phyloP scores from a whole-genome alignment of 2,113 vertebrate species.

The Hylia prasina region DNA sequence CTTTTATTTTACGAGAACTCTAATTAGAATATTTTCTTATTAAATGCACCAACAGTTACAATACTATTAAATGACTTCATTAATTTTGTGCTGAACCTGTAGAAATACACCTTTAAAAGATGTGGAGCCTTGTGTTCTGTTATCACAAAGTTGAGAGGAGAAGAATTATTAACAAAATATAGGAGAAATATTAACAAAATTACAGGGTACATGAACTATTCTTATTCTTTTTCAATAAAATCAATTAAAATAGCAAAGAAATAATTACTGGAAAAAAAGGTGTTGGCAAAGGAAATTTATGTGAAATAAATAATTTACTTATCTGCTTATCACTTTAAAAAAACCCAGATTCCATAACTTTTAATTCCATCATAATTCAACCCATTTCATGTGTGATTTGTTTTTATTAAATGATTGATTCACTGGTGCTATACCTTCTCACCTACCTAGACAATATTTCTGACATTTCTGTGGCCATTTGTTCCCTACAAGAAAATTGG shows the following conservation, averaged over 20 bases:
- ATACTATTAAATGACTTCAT: not conserved
- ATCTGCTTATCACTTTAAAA: not conserved
- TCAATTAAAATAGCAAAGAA: not conserved
- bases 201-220: not conserved
- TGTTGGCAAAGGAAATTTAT: not conserved
- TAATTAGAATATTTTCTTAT: not conserved
- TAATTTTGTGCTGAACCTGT: not conserved
- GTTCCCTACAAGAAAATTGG: slow-evolving; percentile 86
- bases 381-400: slow-evolving; percentile 14
- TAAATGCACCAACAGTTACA: not conserved
- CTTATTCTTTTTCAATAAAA: not conserved
- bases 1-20: not conserved
- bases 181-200: not conserved
- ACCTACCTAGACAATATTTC: slow-evolving; percentile 93
- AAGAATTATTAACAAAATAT: too few relatives aligned
- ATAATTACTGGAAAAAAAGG: not conserved
- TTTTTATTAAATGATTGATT: not conserved
- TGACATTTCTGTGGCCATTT: slow-evolving; percentile 96
- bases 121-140: not conserved
- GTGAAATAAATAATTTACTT: not conserved
- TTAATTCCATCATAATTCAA: not conserved
- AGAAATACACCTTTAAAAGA: not conserved
- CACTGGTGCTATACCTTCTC: not conserved
- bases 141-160: not conserved
- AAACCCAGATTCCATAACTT: not conserved